Base-by-base conservation (phyloP, 2,797 vertebrate genomes). In the Neostethus bicornis region DNA sequence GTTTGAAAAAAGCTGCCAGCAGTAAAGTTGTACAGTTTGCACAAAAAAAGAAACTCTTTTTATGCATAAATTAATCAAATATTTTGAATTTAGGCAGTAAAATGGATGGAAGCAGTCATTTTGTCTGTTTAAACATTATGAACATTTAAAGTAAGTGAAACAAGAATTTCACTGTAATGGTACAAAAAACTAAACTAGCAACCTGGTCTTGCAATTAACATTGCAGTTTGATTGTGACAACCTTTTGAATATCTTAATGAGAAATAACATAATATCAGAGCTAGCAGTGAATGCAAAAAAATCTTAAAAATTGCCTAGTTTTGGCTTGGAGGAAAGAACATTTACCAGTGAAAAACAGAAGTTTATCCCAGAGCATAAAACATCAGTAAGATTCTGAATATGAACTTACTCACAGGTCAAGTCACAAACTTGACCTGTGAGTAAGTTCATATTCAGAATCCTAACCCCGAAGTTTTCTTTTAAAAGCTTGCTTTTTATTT, bases 311-410 rank as follows among this genome's bases (percentile, higher is more conserved):
- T 38, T 6, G 10, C 14, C 6, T 7, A 11, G 20, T 12, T 17
- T 16, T 32, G 11, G 3, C 16, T 1, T 20, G 13, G 19, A 4
- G 13, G 6, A 28, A 4, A n/a, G 4, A 12, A 4, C 24, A n/a
- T 25, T 35, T 46, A 29, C 35, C 5, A 66, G 35, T 4, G 35
- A 20, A 32, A 64, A 76, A 64, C 64, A 88, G 77, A 67, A 52
- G 79, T 83, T 85, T 62, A 83, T 87, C 85, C 85, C 53, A 61
- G 32, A 53, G 62, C 73, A 64, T 75, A 76, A 79, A 82, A 75
- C 77, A 86, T 55, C 65, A 51, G 70, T n/a, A n/a, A n/a, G n/a
- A n/a, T n/a, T n/a, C n/a, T n/a, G n/a, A n/a, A n/a, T 29, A 32
- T 14, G 49, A 24, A 5, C 31, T 68, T 64, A 53, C 51, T 73